Base-by-base conservation (phyloP, 2,797 vertebrate species). In the Protonibea diacanthus region DNA sequence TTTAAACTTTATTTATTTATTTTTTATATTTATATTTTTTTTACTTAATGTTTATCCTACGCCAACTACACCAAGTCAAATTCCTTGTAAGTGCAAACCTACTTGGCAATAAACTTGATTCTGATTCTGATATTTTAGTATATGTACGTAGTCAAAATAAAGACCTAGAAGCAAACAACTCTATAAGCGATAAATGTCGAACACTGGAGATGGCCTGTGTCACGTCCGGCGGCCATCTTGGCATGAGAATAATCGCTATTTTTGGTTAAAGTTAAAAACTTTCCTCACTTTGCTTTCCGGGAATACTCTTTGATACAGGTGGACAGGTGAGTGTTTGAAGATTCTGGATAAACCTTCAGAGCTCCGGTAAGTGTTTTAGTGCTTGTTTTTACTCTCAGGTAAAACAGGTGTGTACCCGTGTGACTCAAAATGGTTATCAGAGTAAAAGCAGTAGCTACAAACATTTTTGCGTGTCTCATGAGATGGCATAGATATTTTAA, bases 261-360 rank as follows among this genome's bases (percentile, higher is more conserved):
- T n/a, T 14, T 64, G 3, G 18, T n/a, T n/a, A 15, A n/a, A 14
- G 3, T 20, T 20, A 2, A 48, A 63, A 45, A 18, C 4, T 17
- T 17, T 25, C 9, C 45, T 62, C 6, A 44, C 1, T 59, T 20
- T 4, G 7, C 5, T 20, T 1, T 3, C 0, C 4, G 1, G 9
- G 13, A 10, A 10, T 5, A 0, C 1, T 47, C 17, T 2, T 23
- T 20, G 21, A 23, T 11, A 18, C 3, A n/a, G 13, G 2, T 5
- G 3, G 3, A 70, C 20, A 58, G 10, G 4, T 1, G 20, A 23
- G 25, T 17, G 3, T 6, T 5, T 6, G 42, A 15, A 6, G 20
- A 29, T 45, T 21, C 18, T 12, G 44, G 27, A 18, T 1, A 1
- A 8, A 23, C 3, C 14, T 20, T 23, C 27, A 18, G 13, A 49